A percentile compares a stretch with the other conserved stretches of the same genome.
Conservation (phyloP, 2,888 invertebrate species). For the Octonoba sinensis region DNA sequence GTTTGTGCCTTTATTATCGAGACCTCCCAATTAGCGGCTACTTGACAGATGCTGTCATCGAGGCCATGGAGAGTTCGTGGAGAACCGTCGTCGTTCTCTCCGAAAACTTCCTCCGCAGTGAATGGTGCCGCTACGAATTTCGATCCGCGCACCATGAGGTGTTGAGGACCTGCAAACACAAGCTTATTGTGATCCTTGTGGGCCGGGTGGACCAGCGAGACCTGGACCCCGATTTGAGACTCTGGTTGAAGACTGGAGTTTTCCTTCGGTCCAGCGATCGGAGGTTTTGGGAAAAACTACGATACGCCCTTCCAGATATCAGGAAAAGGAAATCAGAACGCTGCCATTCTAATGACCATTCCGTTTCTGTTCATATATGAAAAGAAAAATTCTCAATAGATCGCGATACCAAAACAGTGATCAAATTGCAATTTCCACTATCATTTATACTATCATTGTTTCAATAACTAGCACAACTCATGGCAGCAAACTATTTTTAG, state of each 20-base stretch:
- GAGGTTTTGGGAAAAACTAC: conserved; percentile 92
- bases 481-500: too few relatives aligned
- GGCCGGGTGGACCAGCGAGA: conserved; percentile 75
- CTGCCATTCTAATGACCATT: conserved; percentile 46
- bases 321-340: conserved; percentile 35
- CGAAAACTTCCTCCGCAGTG: conserved; percentile 79
- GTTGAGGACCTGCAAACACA: conserved; percentile 66
- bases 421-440: background rate
- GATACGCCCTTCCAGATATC: conserved; percentile 84
- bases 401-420: conserved; percentile 40
- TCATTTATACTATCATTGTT: too few relatives aligned
- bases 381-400: conserved; percentile 11
- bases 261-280: conserved; percentile 89
- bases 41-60: conserved; percentile 78
- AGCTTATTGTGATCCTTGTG: conserved; percentile 64
- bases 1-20: conserved; percentile 79
- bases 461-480: too few relatives aligned
- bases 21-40: conserved; percentile 78
- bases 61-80: conserved; percentile 77
- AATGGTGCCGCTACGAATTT: conserved; percentile 82
- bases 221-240: conserved; percentile 86
- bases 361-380: conserved; percentile 65
- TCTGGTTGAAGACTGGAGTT: conserved; percentile 87
- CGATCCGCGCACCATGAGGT: conserved; percentile 78
- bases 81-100: conserved; percentile 79